phyloP scores from a whole-genome alignment of 1,140 invertebrate genomes.

The Meloidogyne exigua region DNA sequence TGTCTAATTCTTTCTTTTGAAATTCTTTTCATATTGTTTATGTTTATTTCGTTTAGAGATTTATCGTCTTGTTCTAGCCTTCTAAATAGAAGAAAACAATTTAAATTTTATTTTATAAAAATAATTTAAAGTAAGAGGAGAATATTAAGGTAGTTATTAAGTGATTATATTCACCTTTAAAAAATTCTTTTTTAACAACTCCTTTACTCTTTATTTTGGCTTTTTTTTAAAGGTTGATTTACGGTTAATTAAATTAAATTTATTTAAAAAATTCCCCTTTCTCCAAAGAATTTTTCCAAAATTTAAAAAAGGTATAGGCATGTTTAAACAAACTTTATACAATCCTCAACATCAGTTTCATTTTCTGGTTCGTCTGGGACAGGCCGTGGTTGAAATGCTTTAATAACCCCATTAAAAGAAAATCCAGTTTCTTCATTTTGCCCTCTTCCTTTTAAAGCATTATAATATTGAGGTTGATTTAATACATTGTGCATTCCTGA shows the following conservation, averaged over 20 bases:
- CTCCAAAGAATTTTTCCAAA: too few relatives aligned
- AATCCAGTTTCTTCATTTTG: constrained; percentile 62
- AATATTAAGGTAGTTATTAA: too few relatives aligned
- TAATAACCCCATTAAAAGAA: constrained; percentile 63
- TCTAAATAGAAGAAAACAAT: constrained; percentile 24
- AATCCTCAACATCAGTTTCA: constrained; percentile 66
- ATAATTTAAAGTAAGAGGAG: too few relatives aligned
- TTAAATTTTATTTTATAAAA: constrained; percentile 61
- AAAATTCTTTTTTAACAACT: too few relatives aligned
- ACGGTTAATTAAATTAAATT: too few relatives aligned
- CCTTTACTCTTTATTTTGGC: too few relatives aligned
- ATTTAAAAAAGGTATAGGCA: too few relatives aligned
- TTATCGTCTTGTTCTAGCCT: constrained; percentile 76
- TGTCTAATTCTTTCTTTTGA: constrained; percentile 89
- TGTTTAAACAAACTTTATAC: constrained; percentile 62
- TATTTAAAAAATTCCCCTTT: too few relatives aligned
- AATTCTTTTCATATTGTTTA: constrained; percentile 98
- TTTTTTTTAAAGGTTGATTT: too few relatives aligned
- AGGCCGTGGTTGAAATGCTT: constrained; percentile 62
- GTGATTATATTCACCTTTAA: too few relatives aligned
- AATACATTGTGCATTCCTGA: constrained; percentile 98
- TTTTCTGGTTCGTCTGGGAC: constrained; percentile 66
- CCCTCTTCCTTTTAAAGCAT: constrained; percentile 71
- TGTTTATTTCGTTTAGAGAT: constrained; percentile 82
- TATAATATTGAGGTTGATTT: constrained; percentile 99